Base-by-base conservation (phyloP, 2,113 vertebrate genomes). In the Phasianus colchicus region DNA sequence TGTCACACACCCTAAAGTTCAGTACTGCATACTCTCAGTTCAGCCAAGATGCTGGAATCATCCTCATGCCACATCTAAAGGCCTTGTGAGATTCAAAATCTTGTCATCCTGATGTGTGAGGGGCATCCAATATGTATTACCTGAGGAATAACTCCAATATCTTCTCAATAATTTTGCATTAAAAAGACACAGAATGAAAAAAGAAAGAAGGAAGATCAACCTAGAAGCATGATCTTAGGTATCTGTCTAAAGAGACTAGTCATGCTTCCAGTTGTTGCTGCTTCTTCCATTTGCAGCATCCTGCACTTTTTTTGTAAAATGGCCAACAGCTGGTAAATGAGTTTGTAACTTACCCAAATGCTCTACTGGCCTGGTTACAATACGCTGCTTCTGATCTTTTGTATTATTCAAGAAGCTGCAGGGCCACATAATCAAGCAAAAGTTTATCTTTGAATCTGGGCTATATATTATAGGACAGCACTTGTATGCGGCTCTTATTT, bases 1-100 rank as follows among this genome's bases (percentile, higher is more conserved):
- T 52, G 55, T 9, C 22, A n/a, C 0, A 0, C 45, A 3, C 27
- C 19, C 4, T 1, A 0, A 24, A 34, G 29, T 42, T 66, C n/a
- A 47, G 9, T 24, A 30, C 3, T 14, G 12, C 5, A 3, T 10
- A 60, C n/a, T 14, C 10, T 58, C n/a, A 0, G 0, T 29, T 71
- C 52, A 54, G 6, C 7, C 16, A 16, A 45, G n/a, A 13, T 16
- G 6, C 25, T 25, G 32, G 19, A 50, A 34, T 7, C 42, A 36
- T 42, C 47, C 5, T 58, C 5, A 1, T 18, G 30, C 30, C 14
- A 1, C 30, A n/a, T 4, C 11, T 12, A 21, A 60, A 15, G 30
- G 27, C 19, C 11, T 4, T 6, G 6, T 19, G 55, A 75, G 21
- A 57, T 6, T 64, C 55, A 43, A 18, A 50, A 24, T 29, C 14